These are phyloP conservation scores for Danaus melanippus DNA, from an alignment of 1,140 invertebrate genomes.

Conservation along the genomic window DNA sequence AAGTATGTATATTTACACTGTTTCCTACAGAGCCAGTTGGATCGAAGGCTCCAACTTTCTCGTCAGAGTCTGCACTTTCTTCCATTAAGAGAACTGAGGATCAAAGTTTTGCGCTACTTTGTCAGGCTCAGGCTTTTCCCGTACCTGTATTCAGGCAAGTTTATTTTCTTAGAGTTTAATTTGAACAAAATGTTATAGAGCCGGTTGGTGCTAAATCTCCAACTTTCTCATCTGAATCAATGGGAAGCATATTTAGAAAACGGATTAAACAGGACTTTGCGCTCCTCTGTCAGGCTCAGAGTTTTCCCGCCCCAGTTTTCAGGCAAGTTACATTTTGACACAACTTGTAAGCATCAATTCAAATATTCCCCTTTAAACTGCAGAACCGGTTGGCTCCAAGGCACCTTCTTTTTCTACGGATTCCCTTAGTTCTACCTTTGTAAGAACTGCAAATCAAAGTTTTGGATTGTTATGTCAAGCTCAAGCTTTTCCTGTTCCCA, in stretches of 20 bases:
- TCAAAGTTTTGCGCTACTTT: slow-evolving; percentile 77
- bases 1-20: slow-evolving; percentile 15
- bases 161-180: slow-evolving; percentile 11
- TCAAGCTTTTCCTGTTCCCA: slow-evolving; percentile 80
- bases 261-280: slow-evolving; percentile 69
- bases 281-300: slow-evolving; percentile 80
- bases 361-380: slow-evolving; percentile 35
- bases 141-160: slow-evolving; percentile 75
- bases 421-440: slow-evolving; percentile 76
- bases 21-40: slow-evolving; percentile 77
- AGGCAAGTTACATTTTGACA: slow-evolving; percentile 72
- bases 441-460: slow-evolving; percentile 58
- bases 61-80: slow-evolving; percentile 71
- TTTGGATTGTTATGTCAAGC: slow-evolving; percentile 81
- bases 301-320: slow-evolving; percentile 78
- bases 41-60: slow-evolving; percentile 76
- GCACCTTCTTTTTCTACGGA: slow-evolving; percentile 79
- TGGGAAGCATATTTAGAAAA: slow-evolving; percentile 73
- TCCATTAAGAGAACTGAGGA: slow-evolving; percentile 69
- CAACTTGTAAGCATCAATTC: slow-evolving; percentile 5
- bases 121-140: slow-evolving; percentile 83
- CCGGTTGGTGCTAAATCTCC: slow-evolving; percentile 79
- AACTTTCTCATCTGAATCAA: slow-evolving; percentile 73
- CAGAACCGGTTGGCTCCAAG: slow-evolving; percentile 82
- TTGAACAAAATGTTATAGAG: slow-evolving; percentile 65